Conservation (phyloP, 2,113 vertebrate genomes). For the Amphilophus citrinellus region DNA sequence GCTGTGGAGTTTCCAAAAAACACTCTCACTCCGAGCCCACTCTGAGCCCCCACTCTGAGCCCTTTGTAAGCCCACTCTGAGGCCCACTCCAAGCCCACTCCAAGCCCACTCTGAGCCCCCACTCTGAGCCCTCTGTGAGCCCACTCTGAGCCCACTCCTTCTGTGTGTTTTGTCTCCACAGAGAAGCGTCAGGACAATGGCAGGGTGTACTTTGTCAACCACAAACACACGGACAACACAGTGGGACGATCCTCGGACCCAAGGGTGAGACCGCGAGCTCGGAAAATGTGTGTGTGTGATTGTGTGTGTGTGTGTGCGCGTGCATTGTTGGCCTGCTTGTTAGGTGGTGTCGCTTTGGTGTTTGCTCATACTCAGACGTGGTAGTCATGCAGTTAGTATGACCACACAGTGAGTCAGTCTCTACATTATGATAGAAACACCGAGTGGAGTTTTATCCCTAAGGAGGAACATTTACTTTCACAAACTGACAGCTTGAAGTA, state of each 20-base stretch:
- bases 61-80: no score
- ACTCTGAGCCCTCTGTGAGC: no score
- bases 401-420: background rate
- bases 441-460: background rate
- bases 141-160: no score
- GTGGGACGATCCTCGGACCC: conserved; percentile 98
- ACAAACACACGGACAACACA: conserved; percentile 98
- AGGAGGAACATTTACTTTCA: background rate
- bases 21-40: background rate
- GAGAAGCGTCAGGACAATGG: conserved; percentile 99
- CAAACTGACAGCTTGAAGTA: background rate
- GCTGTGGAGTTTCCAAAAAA: background rate
- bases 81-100: background rate
- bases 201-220: conserved; percentile 98
- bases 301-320: background rate
- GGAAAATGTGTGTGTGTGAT: background rate
- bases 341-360: conserved; percentile 38
- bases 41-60: no score
- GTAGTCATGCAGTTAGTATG: background rate
- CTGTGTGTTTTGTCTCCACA: conserved; percentile 64
- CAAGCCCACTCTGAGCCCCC: no score
- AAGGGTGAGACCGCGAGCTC: conserved; percentile 86
- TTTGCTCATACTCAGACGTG: conserved; percentile 28
- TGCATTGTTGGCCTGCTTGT: conserved; percentile 31
- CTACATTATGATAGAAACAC: background rate